Conservation (phyloP, 1,140 invertebrate species). For the Mactra quadrangularis region DNA sequence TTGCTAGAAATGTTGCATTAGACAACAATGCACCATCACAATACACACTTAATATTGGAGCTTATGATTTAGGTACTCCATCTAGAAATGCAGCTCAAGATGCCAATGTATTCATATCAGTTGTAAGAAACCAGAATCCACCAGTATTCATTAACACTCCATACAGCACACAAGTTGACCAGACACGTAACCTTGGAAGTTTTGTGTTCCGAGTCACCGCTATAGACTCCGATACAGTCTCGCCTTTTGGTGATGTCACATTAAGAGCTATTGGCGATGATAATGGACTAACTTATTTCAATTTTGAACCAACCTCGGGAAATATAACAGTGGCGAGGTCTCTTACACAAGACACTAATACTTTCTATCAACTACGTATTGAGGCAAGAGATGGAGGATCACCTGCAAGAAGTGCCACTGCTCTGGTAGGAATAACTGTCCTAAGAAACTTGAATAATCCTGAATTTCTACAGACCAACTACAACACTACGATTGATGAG, state of each 20-base stretch:
- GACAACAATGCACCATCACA: neutral
- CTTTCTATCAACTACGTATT: slow-evolving; percentile 68
- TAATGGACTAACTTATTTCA: slow-evolving; percentile 37
- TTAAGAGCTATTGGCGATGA: slow-evolving; percentile 41
- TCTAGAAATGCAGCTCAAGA: slow-evolving; percentile 13
- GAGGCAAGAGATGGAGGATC: slow-evolving; percentile 69
- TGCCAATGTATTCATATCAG: slow-evolving; percentile 46
- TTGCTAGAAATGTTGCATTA: slow-evolving; percentile 29
- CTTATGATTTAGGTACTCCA: slow-evolving; percentile 36
- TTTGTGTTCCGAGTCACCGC: slow-evolving; percentile 63
- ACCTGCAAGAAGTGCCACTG: slow-evolving; percentile 66
- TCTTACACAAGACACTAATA: slow-evolving; percentile 27
- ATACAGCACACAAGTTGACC: slow-evolving; percentile 65
- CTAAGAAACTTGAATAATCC: slow-evolving; percentile 44
- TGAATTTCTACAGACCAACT: neutral
- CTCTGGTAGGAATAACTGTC: slow-evolving; percentile 69
- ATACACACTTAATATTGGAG: slow-evolving; percentile 32
- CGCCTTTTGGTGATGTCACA: slow-evolving; percentile 38
- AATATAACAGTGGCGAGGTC: slow-evolving; percentile 24
- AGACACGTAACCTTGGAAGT: slow-evolving; percentile 63
- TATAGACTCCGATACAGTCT: slow-evolving; percentile 67
- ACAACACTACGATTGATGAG: slow-evolving; percentile 63
- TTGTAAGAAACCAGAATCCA: slow-evolving; percentile 69
- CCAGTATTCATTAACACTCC: slow-evolving; percentile 62
- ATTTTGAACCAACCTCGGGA: slow-evolving; percentile 40